Evolutionary conservation across 2,797 vertebrate species (phyloP).

Genomic region (Enteromius trimaculatus): DNA sequence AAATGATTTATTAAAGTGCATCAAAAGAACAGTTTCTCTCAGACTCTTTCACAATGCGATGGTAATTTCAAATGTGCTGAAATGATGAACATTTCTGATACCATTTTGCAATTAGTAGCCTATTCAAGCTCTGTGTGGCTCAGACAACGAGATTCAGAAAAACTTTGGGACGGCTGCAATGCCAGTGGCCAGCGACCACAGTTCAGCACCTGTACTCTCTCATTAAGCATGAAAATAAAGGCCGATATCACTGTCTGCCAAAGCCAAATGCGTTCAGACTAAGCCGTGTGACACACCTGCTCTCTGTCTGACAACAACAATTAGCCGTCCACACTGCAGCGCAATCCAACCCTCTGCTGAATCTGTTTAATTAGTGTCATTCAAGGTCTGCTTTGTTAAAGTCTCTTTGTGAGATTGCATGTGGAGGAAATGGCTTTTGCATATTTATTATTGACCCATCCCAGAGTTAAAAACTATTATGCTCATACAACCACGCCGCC

Average conservation of each 20-base stretch:
- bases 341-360: conserved; percentile 42
- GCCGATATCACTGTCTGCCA: conserved; percentile 52
- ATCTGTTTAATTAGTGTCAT: conserved; percentile 52
- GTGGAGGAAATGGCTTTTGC: not conserved
- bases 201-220: conserved; percentile 56
- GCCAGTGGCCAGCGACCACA: conserved; percentile 29
- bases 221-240: conserved; percentile 60
- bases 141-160: conserved; percentile 27
- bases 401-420: not conserved
- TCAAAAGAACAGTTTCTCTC: not conserved
- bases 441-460: not conserved
- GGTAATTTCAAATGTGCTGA: not conserved
- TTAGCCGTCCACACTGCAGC: conserved; percentile 35
- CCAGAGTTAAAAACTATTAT: not conserved
- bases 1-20: not conserved
- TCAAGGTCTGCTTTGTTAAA: conserved; percentile 42
- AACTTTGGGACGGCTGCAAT: conserved; percentile 31
- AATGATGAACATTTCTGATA: not conserved
- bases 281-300: conserved; percentile 43
- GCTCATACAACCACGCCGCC: not conserved
- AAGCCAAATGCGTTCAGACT: conserved; percentile 45
- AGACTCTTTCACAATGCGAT: not conserved
- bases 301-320: conserved; percentile 57
- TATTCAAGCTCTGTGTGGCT: conserved; percentile 33
- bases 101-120: not conserved